phyloP scores from a whole-genome alignment of 2,113 vertebrate genomes.

The Salvelinus sp. region DNA sequence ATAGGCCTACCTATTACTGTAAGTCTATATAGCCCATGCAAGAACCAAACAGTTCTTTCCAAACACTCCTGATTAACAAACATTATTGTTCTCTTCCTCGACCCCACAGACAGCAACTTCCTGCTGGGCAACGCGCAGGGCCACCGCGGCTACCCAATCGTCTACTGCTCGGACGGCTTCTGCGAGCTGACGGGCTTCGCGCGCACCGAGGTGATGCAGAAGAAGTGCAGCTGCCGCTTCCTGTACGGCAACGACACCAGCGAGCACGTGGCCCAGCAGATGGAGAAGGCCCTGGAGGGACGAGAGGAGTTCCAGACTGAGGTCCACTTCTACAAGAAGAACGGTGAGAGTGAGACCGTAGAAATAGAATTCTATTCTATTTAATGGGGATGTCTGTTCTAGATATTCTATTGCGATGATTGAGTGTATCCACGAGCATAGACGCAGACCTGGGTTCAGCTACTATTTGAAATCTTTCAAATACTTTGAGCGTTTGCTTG shows the following conservation, averaged over 20 bases:
- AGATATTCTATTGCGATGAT: too few species aligned
- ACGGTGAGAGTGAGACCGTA: constrained; percentile 73
- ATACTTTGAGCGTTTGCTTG: too few species aligned
- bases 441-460: too few species aligned
- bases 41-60: too few species aligned
- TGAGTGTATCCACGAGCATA: too few species aligned
- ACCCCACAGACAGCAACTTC: constrained; percentile 91
- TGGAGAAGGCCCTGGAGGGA: constrained; percentile 88
- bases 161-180: constrained; percentile 97
- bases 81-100: constrained; percentile 1
- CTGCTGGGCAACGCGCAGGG: constrained; percentile 94
- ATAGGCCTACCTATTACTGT: too few species aligned
- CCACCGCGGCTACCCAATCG: constrained; percentile 89
- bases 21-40: too few species aligned
- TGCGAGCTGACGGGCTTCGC: constrained; percentile 92
- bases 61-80: too few species aligned
- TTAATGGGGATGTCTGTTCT: too few species aligned
- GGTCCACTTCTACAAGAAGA: constrained; percentile 94
- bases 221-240: constrained; percentile 93
- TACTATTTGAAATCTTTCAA: too few species aligned
- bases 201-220: constrained; percentile 96
- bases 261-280: constrained; percentile 82
- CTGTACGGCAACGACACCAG: constrained; percentile 88
- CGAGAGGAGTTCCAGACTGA: constrained; percentile 89
- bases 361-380: too few species aligned